phyloP scores from a whole-genome alignment of 1,140 invertebrate genomes.

The Drosophila aff. region DNA sequence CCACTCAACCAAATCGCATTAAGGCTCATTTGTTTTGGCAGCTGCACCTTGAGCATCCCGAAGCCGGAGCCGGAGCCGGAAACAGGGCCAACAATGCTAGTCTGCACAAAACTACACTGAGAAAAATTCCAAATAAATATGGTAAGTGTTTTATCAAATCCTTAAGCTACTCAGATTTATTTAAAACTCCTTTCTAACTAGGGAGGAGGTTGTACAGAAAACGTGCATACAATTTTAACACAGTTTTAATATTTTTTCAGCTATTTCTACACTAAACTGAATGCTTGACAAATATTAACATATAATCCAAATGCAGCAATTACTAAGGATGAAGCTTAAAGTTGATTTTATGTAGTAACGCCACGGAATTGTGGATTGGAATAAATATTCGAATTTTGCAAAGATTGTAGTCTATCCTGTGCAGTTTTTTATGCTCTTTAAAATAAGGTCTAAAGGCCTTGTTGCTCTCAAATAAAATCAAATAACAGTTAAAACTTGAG shows the following conservation, averaged over 20 bases:
- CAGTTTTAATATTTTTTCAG: background rate
- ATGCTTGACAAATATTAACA: background rate
- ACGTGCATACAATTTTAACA: background rate
- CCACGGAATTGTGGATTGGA: too few species aligned
- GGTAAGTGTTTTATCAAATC: too few species aligned
- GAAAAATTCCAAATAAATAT: background rate
- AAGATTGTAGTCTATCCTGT: too few species aligned
- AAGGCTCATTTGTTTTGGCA: slow-evolving; percentile 84
- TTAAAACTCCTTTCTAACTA: background rate
- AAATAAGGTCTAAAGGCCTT: background rate
- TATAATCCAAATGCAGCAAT: background rate
- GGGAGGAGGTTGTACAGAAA: too few species aligned
- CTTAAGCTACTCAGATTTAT: too few species aligned
- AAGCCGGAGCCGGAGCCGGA: background rate
- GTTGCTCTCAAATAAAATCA: background rate
- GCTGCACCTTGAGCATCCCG: slow-evolving; percentile 53
- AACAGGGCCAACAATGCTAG: background rate
- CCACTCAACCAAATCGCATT: slow-evolving; percentile 80
- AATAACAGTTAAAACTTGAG: background rate
- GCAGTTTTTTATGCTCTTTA: too few species aligned
- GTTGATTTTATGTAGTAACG: background rate
- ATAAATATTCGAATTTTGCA: too few species aligned
- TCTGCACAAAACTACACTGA: background rate
- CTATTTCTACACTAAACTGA: background rate
- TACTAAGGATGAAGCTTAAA: background rate